Conservation (phyloP, 2,113 vertebrate genomes). For the Corynorhinus townsendii region DNA sequence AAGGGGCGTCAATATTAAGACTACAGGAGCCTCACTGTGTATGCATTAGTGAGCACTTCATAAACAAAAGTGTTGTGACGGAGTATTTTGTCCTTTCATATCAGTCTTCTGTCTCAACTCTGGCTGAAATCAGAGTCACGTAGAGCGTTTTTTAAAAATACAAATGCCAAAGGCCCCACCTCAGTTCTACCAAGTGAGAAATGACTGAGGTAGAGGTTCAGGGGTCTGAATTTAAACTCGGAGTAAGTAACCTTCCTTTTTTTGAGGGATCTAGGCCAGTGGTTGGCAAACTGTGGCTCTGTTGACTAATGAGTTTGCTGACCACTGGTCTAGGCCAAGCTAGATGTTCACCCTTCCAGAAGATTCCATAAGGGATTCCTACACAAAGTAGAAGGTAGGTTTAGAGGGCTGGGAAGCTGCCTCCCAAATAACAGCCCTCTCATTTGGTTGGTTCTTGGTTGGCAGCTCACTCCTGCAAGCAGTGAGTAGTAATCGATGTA, state of each 20-base stretch:
- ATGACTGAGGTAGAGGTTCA: background rate
- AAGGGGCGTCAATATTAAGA: background rate
- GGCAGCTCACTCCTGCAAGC: background rate
- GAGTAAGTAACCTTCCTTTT: background rate
- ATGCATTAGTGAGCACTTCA: constrained; percentile 58
- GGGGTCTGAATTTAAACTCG: background rate
- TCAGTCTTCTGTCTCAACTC: constrained; percentile 15
- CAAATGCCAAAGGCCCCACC: background rate
- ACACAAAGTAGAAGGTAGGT: background rate
- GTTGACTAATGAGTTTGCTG: too few species aligned
- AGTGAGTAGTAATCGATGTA: background rate
- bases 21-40: constrained; percentile 1
- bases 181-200: background rate
- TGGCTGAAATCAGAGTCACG: constrained; percentile 29
- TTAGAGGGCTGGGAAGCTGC: background rate
- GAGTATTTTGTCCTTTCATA: constrained; percentile 50
- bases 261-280: background rate
- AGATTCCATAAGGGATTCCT: background rate
- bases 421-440: background rate
- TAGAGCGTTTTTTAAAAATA: constrained; percentile 4
- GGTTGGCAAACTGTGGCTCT: too few species aligned
- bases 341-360: background rate
- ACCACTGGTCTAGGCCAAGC: background rate
- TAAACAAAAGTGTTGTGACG: constrained; percentile 52
- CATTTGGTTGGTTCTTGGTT: background rate